phyloP scores from a whole-genome alignment of 2,888 invertebrate species.

The Amiota communis region DNA sequence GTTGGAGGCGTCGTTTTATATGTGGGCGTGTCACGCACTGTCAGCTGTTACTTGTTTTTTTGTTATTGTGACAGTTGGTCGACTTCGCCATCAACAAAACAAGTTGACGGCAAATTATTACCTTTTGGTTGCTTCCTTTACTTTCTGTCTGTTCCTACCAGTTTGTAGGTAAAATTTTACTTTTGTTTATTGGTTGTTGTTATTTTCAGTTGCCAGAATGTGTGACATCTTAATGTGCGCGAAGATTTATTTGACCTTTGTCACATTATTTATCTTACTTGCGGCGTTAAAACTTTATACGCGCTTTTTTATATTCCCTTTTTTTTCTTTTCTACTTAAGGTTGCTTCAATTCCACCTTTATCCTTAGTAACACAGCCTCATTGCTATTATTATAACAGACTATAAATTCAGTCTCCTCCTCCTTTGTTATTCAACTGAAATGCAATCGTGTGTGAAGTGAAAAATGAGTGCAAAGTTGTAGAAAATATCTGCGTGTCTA shows the following conservation, averaged over 20 bases:
- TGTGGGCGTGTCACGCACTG: constrained; percentile 12
- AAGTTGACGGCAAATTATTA: constrained; percentile 13
- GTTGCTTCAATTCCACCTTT: not conserved
- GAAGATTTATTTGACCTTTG: constrained; percentile 69
- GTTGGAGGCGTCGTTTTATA: not conserved
- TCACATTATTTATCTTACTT: constrained; percentile 63
- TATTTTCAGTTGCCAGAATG: constrained; percentile 30
- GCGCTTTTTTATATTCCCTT: constrained; percentile 34
- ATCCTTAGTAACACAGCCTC: too few relatives aligned
- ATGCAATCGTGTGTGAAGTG: constrained; percentile 18
- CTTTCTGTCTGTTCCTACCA: constrained; percentile 35
- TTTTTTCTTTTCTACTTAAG: not conserved
- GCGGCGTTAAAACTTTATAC: constrained; percentile 41
- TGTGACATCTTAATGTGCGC: constrained; percentile 47
- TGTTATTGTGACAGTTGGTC: not conserved
- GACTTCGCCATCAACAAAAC: not conserved
- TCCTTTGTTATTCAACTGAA: too few relatives aligned
- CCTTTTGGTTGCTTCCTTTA: constrained; percentile 21
- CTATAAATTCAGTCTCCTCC: too few relatives aligned
- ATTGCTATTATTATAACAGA: too few relatives aligned
- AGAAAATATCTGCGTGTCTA: not conserved
- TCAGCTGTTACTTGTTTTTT: constrained; percentile 7
- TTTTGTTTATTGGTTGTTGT: constrained; percentile 2
- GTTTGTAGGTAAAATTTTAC: not conserved
- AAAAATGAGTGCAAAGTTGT: not conserved